Conservation (phyloP, 2,888 invertebrate genomes). For the Chalcis sispes region DNA sequence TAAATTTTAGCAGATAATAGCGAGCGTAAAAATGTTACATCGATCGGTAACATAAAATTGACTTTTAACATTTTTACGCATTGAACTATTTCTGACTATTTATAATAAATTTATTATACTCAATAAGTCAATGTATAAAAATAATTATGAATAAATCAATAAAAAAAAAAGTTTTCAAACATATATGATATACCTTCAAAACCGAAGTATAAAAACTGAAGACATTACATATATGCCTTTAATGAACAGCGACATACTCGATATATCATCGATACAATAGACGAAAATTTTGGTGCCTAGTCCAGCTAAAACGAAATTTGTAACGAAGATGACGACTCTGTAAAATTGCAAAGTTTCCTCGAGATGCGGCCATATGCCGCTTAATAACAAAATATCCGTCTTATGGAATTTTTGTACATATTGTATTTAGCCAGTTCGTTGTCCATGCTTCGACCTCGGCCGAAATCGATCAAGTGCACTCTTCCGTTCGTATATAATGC, state of each 20-base stretch:
- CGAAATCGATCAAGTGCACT: too few species aligned
- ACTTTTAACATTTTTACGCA: too few species aligned
- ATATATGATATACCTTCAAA: slow-evolving; percentile 21
- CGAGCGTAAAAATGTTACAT: too few species aligned
- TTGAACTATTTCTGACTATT: too few species aligned
- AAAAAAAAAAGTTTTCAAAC: too few species aligned
- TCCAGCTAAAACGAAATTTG: neutral
- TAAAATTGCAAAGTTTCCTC: slow-evolving; percentile 5
- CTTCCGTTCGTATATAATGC: too few species aligned
- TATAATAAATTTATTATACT: too few species aligned
- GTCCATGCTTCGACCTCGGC: slow-evolving; percentile 1
- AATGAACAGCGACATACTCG: neutral
- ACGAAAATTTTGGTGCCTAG: neutral
- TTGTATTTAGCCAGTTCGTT: neutral
- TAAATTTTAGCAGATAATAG: too few species aligned
- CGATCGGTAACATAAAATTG: too few species aligned
- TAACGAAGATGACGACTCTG: neutral
- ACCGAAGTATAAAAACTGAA: slow-evolving; percentile 12
- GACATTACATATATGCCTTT: neutral
- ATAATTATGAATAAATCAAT: too few species aligned
- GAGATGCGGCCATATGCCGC: slow-evolving; percentile 26
- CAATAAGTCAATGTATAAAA: too few species aligned
- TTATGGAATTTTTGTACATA: neutral
- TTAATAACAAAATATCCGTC: neutral
- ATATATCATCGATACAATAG: neutral